phyloP scores from a whole-genome alignment of 2,113 vertebrate genomes.

The Propithecus coquereli region DNA sequence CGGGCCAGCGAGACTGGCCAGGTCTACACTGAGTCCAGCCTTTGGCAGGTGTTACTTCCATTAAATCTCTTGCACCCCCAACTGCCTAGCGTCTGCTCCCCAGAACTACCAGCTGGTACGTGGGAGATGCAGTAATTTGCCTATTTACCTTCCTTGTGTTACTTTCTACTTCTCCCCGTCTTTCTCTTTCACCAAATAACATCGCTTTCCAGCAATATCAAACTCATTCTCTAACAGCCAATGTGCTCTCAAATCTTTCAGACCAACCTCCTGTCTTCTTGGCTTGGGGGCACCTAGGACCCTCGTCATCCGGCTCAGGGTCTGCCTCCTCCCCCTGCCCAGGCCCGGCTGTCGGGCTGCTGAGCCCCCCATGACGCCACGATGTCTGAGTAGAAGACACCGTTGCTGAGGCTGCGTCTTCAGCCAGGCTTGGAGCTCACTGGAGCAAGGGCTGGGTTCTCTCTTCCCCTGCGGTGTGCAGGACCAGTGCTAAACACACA shows the following conservation, averaged over 20 bases:
- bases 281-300: not conserved
- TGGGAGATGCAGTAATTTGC: not conserved
- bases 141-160: not conserved
- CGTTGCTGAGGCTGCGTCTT: not conserved
- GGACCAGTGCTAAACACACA: not conserved
- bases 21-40: not conserved
- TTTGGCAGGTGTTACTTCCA: not conserved
- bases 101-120: rapidly evolving
- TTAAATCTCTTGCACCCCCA: not conserved
- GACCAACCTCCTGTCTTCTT: not conserved
- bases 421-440: not conserved
- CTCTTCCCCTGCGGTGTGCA: not conserved
- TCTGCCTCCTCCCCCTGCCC: rapidly evolving
- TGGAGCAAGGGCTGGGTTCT: not conserved
- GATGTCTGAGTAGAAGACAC: too few relatives aligned
- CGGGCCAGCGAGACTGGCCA: too few relatives aligned
- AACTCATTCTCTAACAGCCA: too few relatives aligned
- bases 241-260: rapidly evolving
- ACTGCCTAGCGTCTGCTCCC: not conserved
- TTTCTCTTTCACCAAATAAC: not conserved
- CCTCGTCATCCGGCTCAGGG: not conserved
- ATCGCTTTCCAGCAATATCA: rapidly evolving
- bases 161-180: not conserved
- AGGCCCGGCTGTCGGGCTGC: not conserved
- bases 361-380: too few relatives aligned